Evolutionary conservation across 2,113 vertebrate genomes (phyloP).

Genomic region (Mus spicilegus): DNA sequence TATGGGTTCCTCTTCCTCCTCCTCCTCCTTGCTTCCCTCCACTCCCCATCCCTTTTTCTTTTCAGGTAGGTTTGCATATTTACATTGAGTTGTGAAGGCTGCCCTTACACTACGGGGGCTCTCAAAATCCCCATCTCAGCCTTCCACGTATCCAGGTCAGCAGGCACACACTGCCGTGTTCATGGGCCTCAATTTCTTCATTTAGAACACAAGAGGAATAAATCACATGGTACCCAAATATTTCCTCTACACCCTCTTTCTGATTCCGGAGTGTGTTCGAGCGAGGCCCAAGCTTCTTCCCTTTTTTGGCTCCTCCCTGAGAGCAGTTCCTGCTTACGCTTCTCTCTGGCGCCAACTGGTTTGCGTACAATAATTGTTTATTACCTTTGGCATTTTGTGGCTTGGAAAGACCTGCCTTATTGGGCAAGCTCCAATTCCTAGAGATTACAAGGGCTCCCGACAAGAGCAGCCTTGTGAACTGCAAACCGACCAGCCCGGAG

Average conservation of each 20-base stretch:
- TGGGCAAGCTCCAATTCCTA: neutral
- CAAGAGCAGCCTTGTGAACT: neutral
- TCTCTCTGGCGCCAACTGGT: neutral
- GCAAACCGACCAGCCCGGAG: neutral
- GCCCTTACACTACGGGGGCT: neutral
- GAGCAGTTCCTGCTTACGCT: neutral
- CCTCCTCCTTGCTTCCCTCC: neutral
- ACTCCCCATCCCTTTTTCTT: neutral
- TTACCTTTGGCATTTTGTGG: neutral
- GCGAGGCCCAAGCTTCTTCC: neutral
- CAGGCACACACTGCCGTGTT: no score
- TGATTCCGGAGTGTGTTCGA: neutral
- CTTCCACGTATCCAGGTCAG: neutral
- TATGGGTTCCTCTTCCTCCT: neutral
- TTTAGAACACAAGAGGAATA: neutral
- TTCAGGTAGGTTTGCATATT: neutral
- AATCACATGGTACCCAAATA: neutral
- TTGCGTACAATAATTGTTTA: neutral
- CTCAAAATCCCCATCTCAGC: neutral
- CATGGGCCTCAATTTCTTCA: neutral
- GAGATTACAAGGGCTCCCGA: neutral
- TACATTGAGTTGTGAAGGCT: neutral
- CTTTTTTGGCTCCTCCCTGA: neutral
- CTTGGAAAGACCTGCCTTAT: neutral
- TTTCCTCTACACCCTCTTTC: neutral